Evolutionary conservation across 2,888 invertebrate genomes (phyloP), one percentile per base, ranked within the genome.

Genomic region (Xiphydria camelus): DNA sequence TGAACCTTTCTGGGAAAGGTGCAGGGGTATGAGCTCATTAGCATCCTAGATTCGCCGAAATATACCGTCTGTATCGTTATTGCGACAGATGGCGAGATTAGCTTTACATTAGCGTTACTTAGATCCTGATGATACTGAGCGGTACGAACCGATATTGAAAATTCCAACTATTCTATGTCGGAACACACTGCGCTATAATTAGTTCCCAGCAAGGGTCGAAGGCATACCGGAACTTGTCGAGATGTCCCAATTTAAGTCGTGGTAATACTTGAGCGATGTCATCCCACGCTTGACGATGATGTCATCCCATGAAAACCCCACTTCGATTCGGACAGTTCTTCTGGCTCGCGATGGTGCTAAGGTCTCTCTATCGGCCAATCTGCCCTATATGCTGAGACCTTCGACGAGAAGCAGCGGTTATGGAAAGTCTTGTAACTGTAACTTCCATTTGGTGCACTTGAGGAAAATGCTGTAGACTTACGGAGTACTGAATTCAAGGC

Each of bases 191-290:
- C 0, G 92, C 89, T 32, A 92, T 85, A 20, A 91, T 91, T 0
- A 96, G 94, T 70, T 97, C 96, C 96, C 96, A 97, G 75, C 95
- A 96, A 1, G 95, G 94, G 0, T 96, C 97, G 72, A 96, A 96
- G 0, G 94, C 94, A 73, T 93, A 89, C 68, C 87, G 88, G 70
- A 85, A 89, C 54, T 87, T 84, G 35, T 88, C 86, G n/a, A n/a
- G 66, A 91, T 83, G 73, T 93, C 92, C 76, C 92, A 91, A 76
- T 91, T 92, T 53, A 97, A 83, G 76, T 97, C 96, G 78, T 96
- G 93, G 78, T 94, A 97, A 79, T 92, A 94, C 77, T 97, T 97
- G 38, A 95, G 80, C 0, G 94, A 86, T 51, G 91, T 87, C 88
- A 97, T 91, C 59, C 87, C 86, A 45, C 95, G 81, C 72, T 93